phyloP scores from a whole-genome alignment of 2,113 vertebrate species.

The Pteruthius melanotis region DNA sequence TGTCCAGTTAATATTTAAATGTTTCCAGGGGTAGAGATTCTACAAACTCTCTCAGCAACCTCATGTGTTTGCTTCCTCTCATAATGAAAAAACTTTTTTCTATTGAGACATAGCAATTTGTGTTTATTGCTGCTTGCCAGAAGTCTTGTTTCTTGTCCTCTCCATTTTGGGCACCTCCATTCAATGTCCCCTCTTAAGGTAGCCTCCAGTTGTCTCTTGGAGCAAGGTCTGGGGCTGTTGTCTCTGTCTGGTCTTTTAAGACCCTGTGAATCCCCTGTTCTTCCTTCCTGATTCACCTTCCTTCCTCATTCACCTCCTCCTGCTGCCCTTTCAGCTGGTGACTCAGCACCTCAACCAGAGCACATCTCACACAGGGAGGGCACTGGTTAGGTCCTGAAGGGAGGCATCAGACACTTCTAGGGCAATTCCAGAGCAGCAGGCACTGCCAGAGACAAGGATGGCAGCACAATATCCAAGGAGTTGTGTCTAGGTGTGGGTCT shows the following conservation, averaged over 20 bases:
- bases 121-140: not conserved
- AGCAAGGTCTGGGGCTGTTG: not conserved
- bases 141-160: not conserved
- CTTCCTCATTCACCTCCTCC: not conserved
- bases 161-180: not conserved
- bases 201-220: not conserved
- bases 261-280: not conserved
- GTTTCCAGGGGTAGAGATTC: not conserved
- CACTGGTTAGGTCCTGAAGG: not conserved
- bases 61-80: not conserved
- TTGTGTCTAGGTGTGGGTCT: not conserved
- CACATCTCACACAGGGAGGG: accelerated
- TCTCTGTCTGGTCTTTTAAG: not conserved
- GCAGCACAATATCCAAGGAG: not conserved
- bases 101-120: not conserved
- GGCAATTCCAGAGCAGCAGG: not conserved
- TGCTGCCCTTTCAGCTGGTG: not conserved
- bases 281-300: too few species aligned
- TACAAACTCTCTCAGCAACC: not conserved
- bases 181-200: not conserved
- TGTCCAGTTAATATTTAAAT: not conserved
- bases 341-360: not conserved
- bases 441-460: not conserved
- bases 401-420: not conserved
- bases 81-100: not conserved